Base-by-base conservation (phyloP, 2,797 vertebrate species). In the Galago senegalensis region DNA sequence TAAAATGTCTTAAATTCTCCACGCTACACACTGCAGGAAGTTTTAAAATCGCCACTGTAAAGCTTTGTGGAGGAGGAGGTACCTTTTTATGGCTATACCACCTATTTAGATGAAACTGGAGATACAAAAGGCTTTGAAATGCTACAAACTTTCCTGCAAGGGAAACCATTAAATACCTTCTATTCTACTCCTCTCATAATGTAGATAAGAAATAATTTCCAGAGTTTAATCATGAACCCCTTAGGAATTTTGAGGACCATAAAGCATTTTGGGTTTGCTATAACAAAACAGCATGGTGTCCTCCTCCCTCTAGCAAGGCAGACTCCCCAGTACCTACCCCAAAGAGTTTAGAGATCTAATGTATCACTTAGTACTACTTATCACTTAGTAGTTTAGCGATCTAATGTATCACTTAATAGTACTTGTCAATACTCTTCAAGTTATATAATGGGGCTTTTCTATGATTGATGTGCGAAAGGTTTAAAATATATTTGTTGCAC, bases 401-500 rank as follows among this genome's bases (percentile, higher is more conserved):
- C 5, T 82, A 97, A 96, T 49, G 4, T 89, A 87, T 97, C 1
- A 0, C 34, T 97, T 90, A 82, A 9, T 67, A 95, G 11, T 67
- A 95, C 73, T 91, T 87, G 76, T 77, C 93, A 97, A 75, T 81
- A 96, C 53, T 89, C 34, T 80, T 95, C 61, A 76, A 97, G 95
- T 65, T 97, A 87, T 92, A 56, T 81, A 97, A 95, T 43, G 84
- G 85, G 87, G 96, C 96, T 94, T 96, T 96, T 98, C 90, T 93
- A 96, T 93, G 34, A 18, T 92, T 95, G 94, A 97, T 96, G 60
- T n/a, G 95, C 49, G 76, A 97, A 98, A 98, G 80, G 92, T 92
- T 94, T 98, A 96, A 98, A 98, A 98, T 97, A 93, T 81, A 98
- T 84, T 95, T 98, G 77, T 96, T 98, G 93, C 76, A 80, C 81